Base-by-base conservation (phyloP, 2,113 vertebrate species). In the Himantopus leucocephalus region DNA sequence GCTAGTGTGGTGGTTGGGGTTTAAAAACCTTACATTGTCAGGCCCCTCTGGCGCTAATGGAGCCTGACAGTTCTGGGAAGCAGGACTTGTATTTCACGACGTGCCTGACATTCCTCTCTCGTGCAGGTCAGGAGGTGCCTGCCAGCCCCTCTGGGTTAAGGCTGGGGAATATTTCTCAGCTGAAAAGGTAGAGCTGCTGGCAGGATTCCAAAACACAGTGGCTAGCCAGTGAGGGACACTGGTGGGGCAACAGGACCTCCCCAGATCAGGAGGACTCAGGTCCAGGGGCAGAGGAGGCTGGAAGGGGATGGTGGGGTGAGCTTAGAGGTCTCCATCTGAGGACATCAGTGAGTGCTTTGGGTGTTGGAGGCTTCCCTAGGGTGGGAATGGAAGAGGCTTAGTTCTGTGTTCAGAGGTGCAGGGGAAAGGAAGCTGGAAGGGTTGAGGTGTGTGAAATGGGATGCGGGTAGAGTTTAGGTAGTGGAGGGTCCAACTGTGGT, bases 51-150 rank as follows among this genome's bases (percentile, higher is more conserved):
- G 91, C 2, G 22, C 92, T 94, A 79, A 94, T 67, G 88, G 43
- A 55, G 50, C 73, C 90, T 66, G 92, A 66, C 64, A 43, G 81
- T 29, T 94, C 81, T 87, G 91, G 93, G 95, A 90, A 90, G 83
- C 55, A 10, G 89, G 85, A 34, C 56, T 91, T 94, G 82, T 39
- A n/a, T 86, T 96, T 91, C 77, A 41, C 9, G 5, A 76, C 14
- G 8, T 77, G 85, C 90, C 85, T 92, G 52, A 90, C 87, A 89
- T 95, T 93, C 92, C 80, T 90, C 8, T 30, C 87, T 45, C 22
- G 30, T 17, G 56, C 66, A 47, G 62, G 63, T 32, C 6, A 5
- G 73, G 84, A 80, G 52, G 56, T 88, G 64, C 56, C 70, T 90
- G 81, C 80, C 73, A 72, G 37, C 53, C 19, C 56, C 60, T 41